A percentile compares a stretch with the other conserved stretches of the same genome.
Conservation (phyloP, 2,113 vertebrate species). For the Oceanites oceanicus region DNA sequence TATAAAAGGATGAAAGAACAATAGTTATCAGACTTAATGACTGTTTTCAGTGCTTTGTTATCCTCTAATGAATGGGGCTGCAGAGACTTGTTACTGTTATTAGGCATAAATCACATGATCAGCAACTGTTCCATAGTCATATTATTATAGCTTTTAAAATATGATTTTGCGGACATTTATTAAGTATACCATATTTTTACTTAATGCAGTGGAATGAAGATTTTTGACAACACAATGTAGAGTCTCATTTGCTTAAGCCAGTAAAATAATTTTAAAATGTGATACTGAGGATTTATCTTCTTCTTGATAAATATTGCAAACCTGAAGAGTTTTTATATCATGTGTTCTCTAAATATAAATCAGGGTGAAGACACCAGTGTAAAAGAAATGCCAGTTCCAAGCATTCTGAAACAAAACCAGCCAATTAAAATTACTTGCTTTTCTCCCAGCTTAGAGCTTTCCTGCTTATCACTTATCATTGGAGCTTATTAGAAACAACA, state of each 20-base stretch:
- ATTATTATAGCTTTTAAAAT: not conserved
- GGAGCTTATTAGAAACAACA: not conserved
- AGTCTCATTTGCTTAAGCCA: not conserved
- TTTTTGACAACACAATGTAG: not conserved
- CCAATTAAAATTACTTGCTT: not conserved
- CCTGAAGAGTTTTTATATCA: not conserved
- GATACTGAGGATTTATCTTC: not conserved
- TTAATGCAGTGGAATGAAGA: not conserved
- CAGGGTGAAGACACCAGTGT: not conserved
- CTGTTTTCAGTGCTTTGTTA: constrained; percentile 17
- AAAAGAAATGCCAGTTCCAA: not conserved
- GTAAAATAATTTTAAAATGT: not conserved
- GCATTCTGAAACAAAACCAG: not conserved
- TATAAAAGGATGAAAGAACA: not conserved
- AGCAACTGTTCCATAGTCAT: not conserved
- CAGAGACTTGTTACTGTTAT: not conserved
- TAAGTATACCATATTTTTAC: not conserved
- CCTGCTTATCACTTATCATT: not conserved
- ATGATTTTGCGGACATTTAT: not conserved
- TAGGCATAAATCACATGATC: not conserved
- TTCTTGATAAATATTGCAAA: constrained; percentile 9
- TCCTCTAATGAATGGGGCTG: not conserved
- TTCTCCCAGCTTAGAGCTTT: not conserved
- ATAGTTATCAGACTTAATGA: constrained; percentile 15
- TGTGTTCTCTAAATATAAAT: not conserved